Evolutionary conservation across 2,113 vertebrate species (phyloP), one percentile per base, ranked within the genome.

Genomic region (Malurus alboscapulatus): DNA sequence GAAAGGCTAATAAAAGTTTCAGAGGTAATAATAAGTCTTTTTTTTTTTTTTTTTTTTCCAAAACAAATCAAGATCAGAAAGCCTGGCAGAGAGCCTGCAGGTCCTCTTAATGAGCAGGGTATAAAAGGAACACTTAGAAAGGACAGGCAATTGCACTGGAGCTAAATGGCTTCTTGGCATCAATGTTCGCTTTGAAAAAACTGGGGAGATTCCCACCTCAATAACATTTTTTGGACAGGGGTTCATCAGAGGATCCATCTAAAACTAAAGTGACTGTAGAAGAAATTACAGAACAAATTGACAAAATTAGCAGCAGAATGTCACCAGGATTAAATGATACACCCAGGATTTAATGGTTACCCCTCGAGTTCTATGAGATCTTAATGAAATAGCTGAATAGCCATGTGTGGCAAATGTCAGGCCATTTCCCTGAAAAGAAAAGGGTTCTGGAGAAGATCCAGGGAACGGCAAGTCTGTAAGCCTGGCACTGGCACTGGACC

Each of bases 91-190:
- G 54, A 77, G 48, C 74, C 84, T 89, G 74, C 30, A 63, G 58
- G 62, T 84, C 54, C 54, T 72, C 40, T 61, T 95, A 96, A 95
- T 90, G 87, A 93, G 83, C 36, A 91, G n/a, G 9, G 50, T 76
- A 90, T 79, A 87, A 95, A 92, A 89, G 17, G 27, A 79, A 61
- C 71, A 54, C 58, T 87, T 72, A 65, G 57, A 84, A 82, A 91
- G 34, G 45, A 87, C 71, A 75, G 0, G 9, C 9, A 91, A 50
- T 82, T 90, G 48, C 62, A 87, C 9, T 76, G 54, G 58, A 87
- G 45, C 69, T 82, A 82, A 94, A 91, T 61, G 78, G 85, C 74
- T 95, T 87, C 53, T 75, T 85, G 78, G 74, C 78, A 82, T 72
- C 27, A 48, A n/a, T 29, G 20, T 57, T 81, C 5, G 0, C 57